Conservation (phyloP, 1,140 invertebrate species). For the Zaprionus capensis region DNA sequence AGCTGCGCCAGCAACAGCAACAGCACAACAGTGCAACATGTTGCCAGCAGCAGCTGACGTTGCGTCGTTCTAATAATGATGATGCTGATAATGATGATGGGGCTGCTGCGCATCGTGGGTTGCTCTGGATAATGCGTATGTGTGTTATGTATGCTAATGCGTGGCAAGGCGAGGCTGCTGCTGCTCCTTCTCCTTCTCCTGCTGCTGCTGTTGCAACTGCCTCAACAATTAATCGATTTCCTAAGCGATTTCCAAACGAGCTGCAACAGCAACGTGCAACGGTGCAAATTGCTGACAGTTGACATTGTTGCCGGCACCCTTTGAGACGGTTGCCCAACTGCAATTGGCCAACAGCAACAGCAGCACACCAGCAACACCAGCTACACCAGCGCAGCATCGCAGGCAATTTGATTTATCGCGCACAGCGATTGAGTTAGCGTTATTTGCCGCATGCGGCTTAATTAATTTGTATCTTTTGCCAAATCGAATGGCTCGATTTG, state of each 20-base stretch:
- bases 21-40: slow-evolving; percentile 59
- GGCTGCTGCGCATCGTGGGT: slow-evolving; percentile 5
- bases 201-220: neutral
- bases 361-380: no score
- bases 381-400: neutral
- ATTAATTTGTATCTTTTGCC: slow-evolving; percentile 81
- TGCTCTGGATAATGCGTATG: slow-evolving; percentile 34
- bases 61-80: slow-evolving; percentile 14
- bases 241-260: slow-evolving; percentile 5
- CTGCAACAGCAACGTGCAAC: slow-evolving; percentile 12
- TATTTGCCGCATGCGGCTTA: slow-evolving; percentile 76
- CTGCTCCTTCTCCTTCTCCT: no score
- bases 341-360: slow-evolving; percentile 3
- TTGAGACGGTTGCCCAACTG: slow-evolving; percentile 48
- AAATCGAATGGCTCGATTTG: slow-evolving; percentile 69
- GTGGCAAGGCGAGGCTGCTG: neutral
- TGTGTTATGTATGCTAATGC: slow-evolving; percentile 13
- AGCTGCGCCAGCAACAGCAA: slow-evolving; percentile 38
- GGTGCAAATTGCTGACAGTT: slow-evolving; percentile 54
- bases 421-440: slow-evolving; percentile 78
- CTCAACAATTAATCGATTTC: slow-evolving; percentile 46
- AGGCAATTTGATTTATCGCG: slow-evolving; percentile 76
- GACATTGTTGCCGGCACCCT: slow-evolving; percentile 71
- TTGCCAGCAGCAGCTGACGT: slow-evolving; percentile 41
- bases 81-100: slow-evolving; percentile 33